These are phyloP conservation scores for Pipistrellus pygmaeus DNA, from an alignment of 2,797 vertebrate species.

Conservation along the genomic window DNA sequence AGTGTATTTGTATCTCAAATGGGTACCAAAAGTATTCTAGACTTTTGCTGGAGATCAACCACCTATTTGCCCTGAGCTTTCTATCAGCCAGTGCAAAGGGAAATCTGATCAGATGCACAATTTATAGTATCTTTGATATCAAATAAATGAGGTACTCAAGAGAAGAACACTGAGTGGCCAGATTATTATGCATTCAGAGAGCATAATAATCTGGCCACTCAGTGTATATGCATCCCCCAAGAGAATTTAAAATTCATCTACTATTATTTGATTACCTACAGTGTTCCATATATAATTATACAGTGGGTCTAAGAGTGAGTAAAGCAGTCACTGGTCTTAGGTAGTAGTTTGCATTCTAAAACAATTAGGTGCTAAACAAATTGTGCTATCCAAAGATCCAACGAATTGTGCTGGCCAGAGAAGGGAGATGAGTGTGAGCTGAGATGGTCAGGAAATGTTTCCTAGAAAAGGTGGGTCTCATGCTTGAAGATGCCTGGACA, in stretches of 20 bases:
- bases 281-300: background rate
- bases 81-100: too few species aligned
- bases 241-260: conserved; percentile 17
- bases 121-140: too few species aligned
- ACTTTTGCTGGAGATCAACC: too few species aligned
- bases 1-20: too few species aligned
- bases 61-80: too few species aligned
- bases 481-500: background rate
- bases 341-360: background rate
- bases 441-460: background rate
- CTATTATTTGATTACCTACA: background rate
- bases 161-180: too few species aligned
- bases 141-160: too few species aligned
- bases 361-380: background rate
- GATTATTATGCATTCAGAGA: too few species aligned
- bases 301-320: background rate
- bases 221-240: background rate
- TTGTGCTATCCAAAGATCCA: background rate
- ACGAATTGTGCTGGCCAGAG: background rate
- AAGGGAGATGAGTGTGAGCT: background rate
- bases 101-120: too few species aligned
- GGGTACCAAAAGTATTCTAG: too few species aligned
- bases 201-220: too few species aligned
- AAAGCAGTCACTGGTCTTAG: background rate
- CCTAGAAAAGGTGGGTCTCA: background rate